Conservation (phyloP, 2,888 invertebrate genomes). For the Helobdella robusta region DNA sequence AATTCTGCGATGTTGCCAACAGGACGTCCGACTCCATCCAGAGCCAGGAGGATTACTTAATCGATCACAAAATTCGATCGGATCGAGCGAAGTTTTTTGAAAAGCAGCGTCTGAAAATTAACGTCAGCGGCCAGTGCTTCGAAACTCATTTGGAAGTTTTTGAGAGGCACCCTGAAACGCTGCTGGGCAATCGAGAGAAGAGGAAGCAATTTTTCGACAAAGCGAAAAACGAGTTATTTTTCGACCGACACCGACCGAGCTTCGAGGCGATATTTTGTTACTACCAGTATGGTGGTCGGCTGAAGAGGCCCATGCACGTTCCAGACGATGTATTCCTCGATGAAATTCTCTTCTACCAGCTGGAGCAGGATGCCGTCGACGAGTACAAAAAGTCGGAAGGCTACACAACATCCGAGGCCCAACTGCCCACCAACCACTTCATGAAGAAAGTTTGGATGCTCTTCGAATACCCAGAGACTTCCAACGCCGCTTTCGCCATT, state of each 20-base stretch:
- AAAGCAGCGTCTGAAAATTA: conserved; percentile 41
- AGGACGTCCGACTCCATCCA: background rate
- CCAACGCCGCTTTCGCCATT: conserved; percentile 43
- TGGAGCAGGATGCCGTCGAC: conserved; percentile 45
- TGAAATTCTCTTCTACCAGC: conserved; percentile 47
- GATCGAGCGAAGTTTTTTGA: background rate
- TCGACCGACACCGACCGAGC: conserved; percentile 48
- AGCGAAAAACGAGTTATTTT: conserved; percentile 45
- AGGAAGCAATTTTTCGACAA: conserved; percentile 45
- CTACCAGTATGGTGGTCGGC: conserved; percentile 47
- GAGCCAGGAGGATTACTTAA: conserved; percentile 1
- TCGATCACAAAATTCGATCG: conserved; percentile 16
- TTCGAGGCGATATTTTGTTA: conserved; percentile 49
- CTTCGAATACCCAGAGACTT: conserved; percentile 49
- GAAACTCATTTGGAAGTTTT: conserved; percentile 45
- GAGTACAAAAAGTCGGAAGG: conserved; percentile 44
- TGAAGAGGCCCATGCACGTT: conserved; percentile 45
- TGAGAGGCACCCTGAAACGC: conserved; percentile 46
- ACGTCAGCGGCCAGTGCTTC: conserved; percentile 48
- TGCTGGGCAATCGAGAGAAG: conserved; percentile 47
- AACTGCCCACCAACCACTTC: conserved; percentile 42
- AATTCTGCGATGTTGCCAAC: background rate
- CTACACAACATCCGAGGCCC: conserved; percentile 41
- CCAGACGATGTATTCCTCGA: conserved; percentile 48
- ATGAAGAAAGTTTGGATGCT: conserved; percentile 47